Evolutionary conservation across 2,888 invertebrate species (phyloP), one percentile per base, ranked within the genome.

Genomic region (Thymelicus lineola): DNA sequence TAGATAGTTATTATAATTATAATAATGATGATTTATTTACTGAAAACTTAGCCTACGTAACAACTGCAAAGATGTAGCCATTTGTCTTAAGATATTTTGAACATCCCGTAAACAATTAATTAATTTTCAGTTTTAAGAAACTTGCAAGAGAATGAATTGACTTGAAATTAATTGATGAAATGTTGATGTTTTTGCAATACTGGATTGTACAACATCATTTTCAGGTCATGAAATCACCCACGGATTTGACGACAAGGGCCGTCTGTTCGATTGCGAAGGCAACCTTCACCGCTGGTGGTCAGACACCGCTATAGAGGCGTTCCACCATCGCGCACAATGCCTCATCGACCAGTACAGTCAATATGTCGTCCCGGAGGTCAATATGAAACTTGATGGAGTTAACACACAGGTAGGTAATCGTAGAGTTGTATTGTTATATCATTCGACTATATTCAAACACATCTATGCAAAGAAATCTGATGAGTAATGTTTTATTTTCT

Each of bases 221-320:
- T 59, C 71, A 93, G 94, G 97, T 12, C 98, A 98, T 82, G 98
- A 98, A 87, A 96, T 98, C 73, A 98, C 98, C 1, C 98, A 98
- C 79, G 98, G 98, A 0, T 98, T 98, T 80, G 98, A 98, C 81
- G 97, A 98, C 82, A 97, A 97, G 86, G 98, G 99, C 0, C 95
- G 99, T 0, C 94, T 98, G 46, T 99, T 98, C 85, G 99, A 99
- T 86, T 97, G 97, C 82, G 95, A 97, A 77, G 99, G 99, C n/a
- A 98, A 98, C 88, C 91, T 98, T 9, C 96, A 97, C 76, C 95
- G 96, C 6, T 98, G 97, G 97, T 98, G 98, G 97, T 96, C 95
- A 0, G 96, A 97, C 75, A 89, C 94, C 6, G 96, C 97, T 0
- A 96, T 97, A 64, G 95, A 95, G 64, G 95, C 95, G 10, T 97